Evolutionary conservation across 2,113 vertebrate genomes (phyloP).

Genomic region (Pogona vitticeps): DNA sequence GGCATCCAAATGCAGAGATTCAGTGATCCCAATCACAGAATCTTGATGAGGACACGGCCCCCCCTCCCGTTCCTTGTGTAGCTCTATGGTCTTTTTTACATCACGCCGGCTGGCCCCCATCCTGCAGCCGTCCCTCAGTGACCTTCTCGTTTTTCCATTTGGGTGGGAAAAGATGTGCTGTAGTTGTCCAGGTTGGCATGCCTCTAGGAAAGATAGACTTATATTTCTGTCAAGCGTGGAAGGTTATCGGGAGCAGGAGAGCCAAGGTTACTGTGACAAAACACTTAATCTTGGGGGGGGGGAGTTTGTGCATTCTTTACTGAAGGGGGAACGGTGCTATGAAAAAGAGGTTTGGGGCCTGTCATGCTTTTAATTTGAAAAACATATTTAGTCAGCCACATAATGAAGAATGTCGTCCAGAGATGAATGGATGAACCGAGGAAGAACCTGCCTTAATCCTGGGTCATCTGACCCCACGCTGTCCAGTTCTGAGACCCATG

Average conservation of each 20-base stretch:
- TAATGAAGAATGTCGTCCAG: neutral
- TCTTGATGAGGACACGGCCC: neutral
- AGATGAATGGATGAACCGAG: neutral
- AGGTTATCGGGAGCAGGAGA: neutral
- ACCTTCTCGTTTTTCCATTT: neutral
- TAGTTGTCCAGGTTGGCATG: neutral
- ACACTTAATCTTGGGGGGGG: neutral
- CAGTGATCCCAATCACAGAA: neutral
- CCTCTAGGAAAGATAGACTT: slow-evolving; percentile 4
- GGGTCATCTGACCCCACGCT: too few relatives aligned
- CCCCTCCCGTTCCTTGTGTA: too few relatives aligned
- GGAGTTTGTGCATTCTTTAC: neutral
- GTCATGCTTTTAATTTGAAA: slow-evolving; percentile 31
- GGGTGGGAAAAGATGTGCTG: neutral
- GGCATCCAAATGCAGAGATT: too few relatives aligned
- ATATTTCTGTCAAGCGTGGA: slow-evolving; percentile 15
- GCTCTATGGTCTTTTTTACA: accelerated
- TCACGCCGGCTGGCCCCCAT: neutral
- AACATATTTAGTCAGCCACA: neutral
- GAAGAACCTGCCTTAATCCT: neutral
- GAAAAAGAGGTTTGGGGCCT: neutral
- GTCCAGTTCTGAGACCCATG: too few relatives aligned
- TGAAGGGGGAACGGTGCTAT: neutral
- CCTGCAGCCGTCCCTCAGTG: neutral
- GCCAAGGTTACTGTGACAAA: slow-evolving; percentile 23